Conservation (phyloP, 2,888 invertebrate genomes). For the Aleiodes leptofemur region DNA sequence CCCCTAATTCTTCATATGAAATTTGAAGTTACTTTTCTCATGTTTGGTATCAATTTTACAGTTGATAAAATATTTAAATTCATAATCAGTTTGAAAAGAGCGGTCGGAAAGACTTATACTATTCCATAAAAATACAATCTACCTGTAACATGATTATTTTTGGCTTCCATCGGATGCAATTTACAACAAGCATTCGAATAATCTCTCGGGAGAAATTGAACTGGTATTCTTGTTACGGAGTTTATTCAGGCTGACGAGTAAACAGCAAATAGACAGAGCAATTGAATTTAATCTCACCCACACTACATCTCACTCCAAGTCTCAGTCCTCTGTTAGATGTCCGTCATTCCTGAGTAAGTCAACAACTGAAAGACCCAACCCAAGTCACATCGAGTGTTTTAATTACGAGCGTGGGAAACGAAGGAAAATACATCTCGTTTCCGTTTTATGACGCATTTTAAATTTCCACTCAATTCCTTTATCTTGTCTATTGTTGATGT, state of each 20-base stretch:
- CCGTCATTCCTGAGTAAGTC: not conserved
- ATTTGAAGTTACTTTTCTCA: too few relatives aligned
- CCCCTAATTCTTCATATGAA: too few relatives aligned
- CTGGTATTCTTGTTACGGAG: not conserved
- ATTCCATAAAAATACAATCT: too few relatives aligned
- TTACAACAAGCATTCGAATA: too few relatives aligned
- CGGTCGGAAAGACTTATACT: too few relatives aligned
- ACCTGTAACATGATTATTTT: too few relatives aligned
- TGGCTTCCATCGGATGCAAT: too few relatives aligned
- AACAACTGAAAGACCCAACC: not conserved
- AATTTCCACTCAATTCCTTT: constrained; percentile 2
- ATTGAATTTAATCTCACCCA: constrained; percentile 1
- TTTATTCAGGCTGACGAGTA: too few relatives aligned
- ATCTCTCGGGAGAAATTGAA: not conserved
- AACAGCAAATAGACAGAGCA: constrained; percentile 5
- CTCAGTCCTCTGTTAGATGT: not conserved
- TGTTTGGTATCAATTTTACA: too few relatives aligned
- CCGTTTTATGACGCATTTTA: not conserved
- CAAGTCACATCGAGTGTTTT: constrained; percentile 13
- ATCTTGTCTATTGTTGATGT: not conserved
- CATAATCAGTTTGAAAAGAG: too few relatives aligned
- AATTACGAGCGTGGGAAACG: constrained; percentile 23
- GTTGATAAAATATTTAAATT: too few relatives aligned
- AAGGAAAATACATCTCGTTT: not conserved
- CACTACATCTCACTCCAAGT: too few relatives aligned